These are phyloP conservation scores for Microcebus lehilahytsara DNA, from an alignment of 2,113 vertebrate species.

Conservation along the genomic window DNA sequence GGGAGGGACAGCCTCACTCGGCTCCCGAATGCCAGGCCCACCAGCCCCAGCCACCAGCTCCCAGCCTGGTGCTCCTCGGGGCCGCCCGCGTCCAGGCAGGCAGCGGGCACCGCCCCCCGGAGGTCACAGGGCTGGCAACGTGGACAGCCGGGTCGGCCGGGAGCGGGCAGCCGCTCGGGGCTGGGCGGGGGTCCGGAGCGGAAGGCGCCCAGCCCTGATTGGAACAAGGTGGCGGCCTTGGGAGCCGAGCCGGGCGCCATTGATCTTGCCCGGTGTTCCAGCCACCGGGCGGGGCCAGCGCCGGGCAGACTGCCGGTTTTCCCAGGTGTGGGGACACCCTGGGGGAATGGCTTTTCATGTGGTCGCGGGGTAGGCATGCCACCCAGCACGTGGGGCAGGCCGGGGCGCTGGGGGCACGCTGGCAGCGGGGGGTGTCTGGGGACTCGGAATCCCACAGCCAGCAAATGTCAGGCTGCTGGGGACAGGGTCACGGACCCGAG, in stretches of 20 bases:
- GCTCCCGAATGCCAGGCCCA: not conserved
- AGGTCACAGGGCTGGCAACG: slow-evolving; percentile 35
- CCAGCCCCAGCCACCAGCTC: not conserved
- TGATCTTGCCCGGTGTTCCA: slow-evolving; percentile 77
- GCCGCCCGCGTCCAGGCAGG: not conserved
- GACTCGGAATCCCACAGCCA: slow-evolving; percentile 12
- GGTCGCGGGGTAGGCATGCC: slow-evolving; percentile 65
- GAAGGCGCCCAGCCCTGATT: slow-evolving; percentile 74
- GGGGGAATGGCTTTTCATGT: slow-evolving; percentile 75
- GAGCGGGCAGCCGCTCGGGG: not conserved
- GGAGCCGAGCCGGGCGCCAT: slow-evolving; percentile 35
- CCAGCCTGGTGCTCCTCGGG: accelerated
- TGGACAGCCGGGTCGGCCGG: not conserved
- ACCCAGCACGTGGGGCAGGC: slow-evolving; percentile 73
- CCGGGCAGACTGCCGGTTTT: slow-evolving; percentile 65
- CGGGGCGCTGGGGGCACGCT: slow-evolving; percentile 16
- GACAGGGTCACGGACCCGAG: not conserved
- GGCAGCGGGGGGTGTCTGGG: not conserved
- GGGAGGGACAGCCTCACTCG: not conserved
- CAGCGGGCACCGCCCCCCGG: not conserved
- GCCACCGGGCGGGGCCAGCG: slow-evolving; percentile 57
- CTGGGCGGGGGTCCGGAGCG: slow-evolving; percentile 20
- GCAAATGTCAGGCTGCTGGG: not conserved
- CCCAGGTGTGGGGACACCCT: slow-evolving; percentile 78
- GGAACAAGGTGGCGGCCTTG: slow-evolving; percentile 65